Evolutionary conservation across 1,140 invertebrate species (phyloP).

Genomic region (Meloidogyne floridensis): DNA sequence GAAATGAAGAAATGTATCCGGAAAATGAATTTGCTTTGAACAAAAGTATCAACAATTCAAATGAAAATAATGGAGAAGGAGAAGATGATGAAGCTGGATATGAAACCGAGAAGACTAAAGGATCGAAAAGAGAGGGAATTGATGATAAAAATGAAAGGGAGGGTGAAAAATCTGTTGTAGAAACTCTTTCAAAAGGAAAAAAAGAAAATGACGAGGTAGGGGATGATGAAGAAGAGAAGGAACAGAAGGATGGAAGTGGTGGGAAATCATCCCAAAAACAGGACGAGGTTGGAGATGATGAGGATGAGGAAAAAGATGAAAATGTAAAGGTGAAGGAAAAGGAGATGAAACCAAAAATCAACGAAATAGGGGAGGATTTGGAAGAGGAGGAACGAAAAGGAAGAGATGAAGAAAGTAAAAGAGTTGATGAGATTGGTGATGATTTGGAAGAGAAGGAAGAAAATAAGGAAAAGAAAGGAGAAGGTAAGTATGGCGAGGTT

Average conservation of each 20-base stretch:
- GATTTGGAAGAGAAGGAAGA: not conserved
- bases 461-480: not conserved
- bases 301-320: not conserved
- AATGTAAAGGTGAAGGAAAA: constrained; percentile 6
- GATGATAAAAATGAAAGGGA: no score
- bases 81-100: not conserved
- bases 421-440: not conserved
- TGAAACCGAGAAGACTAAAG: not conserved
- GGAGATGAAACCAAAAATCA: not conserved
- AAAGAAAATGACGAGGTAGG: constrained; percentile 1
- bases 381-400: not conserved
- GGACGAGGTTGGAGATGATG: not conserved
- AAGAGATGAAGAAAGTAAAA: no score
- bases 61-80: not conserved
- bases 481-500: not conserved
- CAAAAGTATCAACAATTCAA: not conserved
- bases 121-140: not conserved
- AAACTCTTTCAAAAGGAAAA: not conserved
- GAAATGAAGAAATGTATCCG: constrained; percentile 9
- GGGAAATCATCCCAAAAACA: not conserved
- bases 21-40: constrained; percentile 15
- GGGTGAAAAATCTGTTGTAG: no score
- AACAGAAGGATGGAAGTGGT: not conserved
- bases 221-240: not conserved
- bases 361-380: no score